Base-by-base conservation (phyloP, 2,888 invertebrate genomes). In the Halictus ligatus region DNA sequence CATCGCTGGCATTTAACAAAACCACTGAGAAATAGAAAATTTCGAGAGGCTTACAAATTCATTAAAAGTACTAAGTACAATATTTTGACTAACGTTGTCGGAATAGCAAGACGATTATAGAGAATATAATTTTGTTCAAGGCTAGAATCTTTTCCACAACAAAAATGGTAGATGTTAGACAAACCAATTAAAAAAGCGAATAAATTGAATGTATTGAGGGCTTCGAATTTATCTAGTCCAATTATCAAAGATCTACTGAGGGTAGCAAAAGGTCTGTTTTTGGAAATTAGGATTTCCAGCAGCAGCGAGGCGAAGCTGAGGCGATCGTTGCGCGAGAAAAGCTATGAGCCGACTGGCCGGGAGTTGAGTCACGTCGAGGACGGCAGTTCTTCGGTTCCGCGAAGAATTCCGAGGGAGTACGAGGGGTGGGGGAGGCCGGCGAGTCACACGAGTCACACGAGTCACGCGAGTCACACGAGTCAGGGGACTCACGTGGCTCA, bases 241-340 rank as follows among this genome's bases (percentile, higher is more conserved):
- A 46, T 46, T 13, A 0, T 10, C 10, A 3, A 54, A 54, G 54
- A n/a, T 54, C 54, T 21, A 54, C 54, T 1, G 29, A 25, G 25
- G 15, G 3, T 58, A 58, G 15, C 12, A 73, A 77, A 8, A 71
- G 25, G 12, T 35, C 7, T 12, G 15, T 7, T 46, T 15, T 25
- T 21, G 29, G n/a, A 3, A 71, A 0, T 72, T 91, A 91, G 81
- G 75, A 91, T 58, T 58, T n/a, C 58, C 48, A 92, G 89, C 50
- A 91, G 89, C 87, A 92, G 85, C 86, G 94, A 93, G 50, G 92
- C 93, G 7, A 92, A 93, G 78, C 78, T 94, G 84, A 90, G 95
- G 71, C 89, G 94, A 80, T 94, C 94, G 0, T 82, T 94, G 72
- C 91, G 94, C 15, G 94, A 94, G 79, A 90, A 92, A 82, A 92